A percentile compares a stretch with the other conserved stretches of the same genome.
These are phyloP conservation scores for Lasioglossum marginatum DNA, from an alignment of 2,888 invertebrate species.

Conservation along the genomic window DNA sequence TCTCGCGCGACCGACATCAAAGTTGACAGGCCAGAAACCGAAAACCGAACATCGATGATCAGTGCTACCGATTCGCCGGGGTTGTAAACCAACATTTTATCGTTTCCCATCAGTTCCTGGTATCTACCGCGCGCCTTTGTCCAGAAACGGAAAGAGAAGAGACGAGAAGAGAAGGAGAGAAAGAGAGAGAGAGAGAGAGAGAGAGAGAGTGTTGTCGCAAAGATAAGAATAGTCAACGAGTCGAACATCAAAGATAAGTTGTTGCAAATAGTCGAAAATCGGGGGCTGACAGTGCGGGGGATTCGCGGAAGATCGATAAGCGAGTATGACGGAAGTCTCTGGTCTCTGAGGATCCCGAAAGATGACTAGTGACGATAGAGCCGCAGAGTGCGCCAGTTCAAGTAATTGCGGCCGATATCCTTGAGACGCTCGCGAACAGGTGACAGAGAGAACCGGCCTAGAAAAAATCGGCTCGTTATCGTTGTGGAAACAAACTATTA, in stretches of 20 bases:
- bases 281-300: background rate
- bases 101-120: background rate
- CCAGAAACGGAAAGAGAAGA: background rate
- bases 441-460: conserved; percentile 21
- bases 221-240: conserved; percentile 2
- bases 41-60: background rate
- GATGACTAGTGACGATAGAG: conserved; percentile 33
- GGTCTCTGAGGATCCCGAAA: conserved; percentile 4
- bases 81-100: background rate
- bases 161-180: background rate
- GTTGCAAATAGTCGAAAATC: background rate
- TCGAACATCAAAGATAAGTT: background rate
- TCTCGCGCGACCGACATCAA: conserved; percentile 12
- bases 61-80: background rate
- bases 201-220: background rate
- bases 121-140: background rate
- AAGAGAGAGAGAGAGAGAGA: background rate
- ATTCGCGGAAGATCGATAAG: conserved; percentile 19
- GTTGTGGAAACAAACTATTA: conserved; percentile 82
- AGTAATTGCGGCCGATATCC: conserved; percentile 48
- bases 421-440: conserved; percentile 39
- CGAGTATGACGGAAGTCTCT: conserved; percentile 17
- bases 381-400: conserved; percentile 23
- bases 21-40: background rate
- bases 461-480: conserved; percentile 75